Base-by-base conservation (phyloP, 2,113 vertebrate genomes). In the Ictalurus punctatus region DNA sequence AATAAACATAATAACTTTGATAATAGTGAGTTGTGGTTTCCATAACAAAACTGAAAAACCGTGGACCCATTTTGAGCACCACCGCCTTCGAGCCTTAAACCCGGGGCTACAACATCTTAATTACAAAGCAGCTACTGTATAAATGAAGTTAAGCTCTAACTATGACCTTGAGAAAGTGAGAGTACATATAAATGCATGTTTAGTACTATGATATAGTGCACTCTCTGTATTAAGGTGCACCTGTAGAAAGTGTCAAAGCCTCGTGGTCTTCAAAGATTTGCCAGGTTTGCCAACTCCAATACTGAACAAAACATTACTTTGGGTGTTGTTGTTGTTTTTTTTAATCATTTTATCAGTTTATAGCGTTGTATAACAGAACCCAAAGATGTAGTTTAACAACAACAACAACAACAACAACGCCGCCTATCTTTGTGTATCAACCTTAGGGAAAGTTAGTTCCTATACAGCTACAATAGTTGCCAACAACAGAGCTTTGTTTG, bases 401-500 rank as follows among this genome's bases (percentile, higher is more conserved):
- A 48, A 6, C 44, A 48, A 7, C 44, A 48, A 48, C 44, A 48
- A 48, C 44, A 48, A 44, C 30, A 21, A 52, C 23, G 3, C 34
- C 23, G 3, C 34, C 34, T 44, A 16, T 40, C 25, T n/a, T 19
- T 16, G 83, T 85, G 54, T 69, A 69, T 48, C 16, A 19, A 4
- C 16, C 8, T 19, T 1, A 52, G 23, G 12, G 2, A 23, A 52
- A 27, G 48, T 54, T 80, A 61, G 80, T 56, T 56, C 48, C 71
- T 17, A 9, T 52, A 27, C 25, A 16, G 81, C 30, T 52, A 40
- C 34, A 83, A 10, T 34, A 34, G 80, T 63, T 83, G 6, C 40
- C 65, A 69, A 89, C 71, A 67, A 91, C 82, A 76, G 12, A 63
- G 69, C 87, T 76, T 61, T 78, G 87, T 87, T 89, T 84, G 87